Evolutionary conservation across 2,797 vertebrate genomes (phyloP).

Genomic region (Pangasius macronema): DNA sequence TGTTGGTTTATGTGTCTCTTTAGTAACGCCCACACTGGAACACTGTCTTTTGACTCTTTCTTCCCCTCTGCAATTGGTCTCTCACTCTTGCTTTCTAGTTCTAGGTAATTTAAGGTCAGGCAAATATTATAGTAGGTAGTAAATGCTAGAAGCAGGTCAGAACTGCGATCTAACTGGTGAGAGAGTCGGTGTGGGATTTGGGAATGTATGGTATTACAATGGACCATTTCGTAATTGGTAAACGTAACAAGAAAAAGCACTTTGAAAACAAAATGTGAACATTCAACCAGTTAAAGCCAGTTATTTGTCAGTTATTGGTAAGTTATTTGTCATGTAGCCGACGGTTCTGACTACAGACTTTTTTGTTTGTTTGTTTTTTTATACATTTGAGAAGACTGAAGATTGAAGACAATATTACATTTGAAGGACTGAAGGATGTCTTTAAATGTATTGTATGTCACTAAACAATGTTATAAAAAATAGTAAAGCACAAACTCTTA

Average conservation of each 20-base stretch:
- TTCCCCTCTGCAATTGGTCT: conserved; percentile 20
- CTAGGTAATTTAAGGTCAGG: neutral
- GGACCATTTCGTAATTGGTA: neutral
- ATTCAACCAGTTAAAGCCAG: neutral
- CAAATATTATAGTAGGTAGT: neutral
- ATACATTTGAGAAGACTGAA: neutral
- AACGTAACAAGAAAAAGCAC: neutral
- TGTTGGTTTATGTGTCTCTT: conserved; percentile 18
- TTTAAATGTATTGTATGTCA: neutral
- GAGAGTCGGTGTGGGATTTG: neutral
- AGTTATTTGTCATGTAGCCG: neutral
- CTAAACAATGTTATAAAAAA: neutral
- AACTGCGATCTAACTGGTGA: neutral
- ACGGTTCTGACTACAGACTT: neutral
- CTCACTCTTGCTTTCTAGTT: conserved; percentile 24
- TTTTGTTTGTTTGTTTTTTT: neutral
- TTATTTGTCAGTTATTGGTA: neutral
- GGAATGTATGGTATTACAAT: neutral
- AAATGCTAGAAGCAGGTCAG: neutral
- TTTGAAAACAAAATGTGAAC: neutral
- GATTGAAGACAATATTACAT: neutral
- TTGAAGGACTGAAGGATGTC: neutral
- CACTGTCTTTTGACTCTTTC: conserved; percentile 17
- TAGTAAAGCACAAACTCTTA: neutral
- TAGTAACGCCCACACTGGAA: conserved; percentile 19